phyloP scores from a whole-genome alignment of 2,113 vertebrate species.

The Oncorhynchus keta region DNA sequence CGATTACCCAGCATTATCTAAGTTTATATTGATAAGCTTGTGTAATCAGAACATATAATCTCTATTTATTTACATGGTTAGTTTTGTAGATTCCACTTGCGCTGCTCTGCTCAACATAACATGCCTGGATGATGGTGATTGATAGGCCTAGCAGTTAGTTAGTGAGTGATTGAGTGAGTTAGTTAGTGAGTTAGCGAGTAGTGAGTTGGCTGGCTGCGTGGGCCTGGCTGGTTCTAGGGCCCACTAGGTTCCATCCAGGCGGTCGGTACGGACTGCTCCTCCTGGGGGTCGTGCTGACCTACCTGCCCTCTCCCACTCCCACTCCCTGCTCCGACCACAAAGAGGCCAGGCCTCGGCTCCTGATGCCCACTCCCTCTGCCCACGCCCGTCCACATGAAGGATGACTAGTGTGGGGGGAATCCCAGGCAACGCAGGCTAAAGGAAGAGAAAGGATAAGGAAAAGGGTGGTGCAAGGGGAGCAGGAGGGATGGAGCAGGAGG shows the following conservation, averaged over 20 bases:
- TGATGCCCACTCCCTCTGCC: constrained; percentile 67
- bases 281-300: constrained; percentile 68
- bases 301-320: constrained; percentile 74
- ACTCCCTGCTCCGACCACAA: constrained; percentile 67
- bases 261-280: constrained; percentile 43
- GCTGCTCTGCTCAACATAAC: too few relatives aligned
- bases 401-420: constrained; percentile 47
- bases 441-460: constrained; percentile 34
- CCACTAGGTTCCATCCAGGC: constrained; percentile 51
- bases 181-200: constrained; percentile 7
- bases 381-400: constrained; percentile 75
- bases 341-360: constrained; percentile 57
- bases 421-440: constrained; percentile 41
- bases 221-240: constrained; percentile 34
- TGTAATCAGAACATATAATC: too few relatives aligned
- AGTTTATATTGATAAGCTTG: too few relatives aligned
- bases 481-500: neutral
- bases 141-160: neutral
- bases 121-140: too few relatives aligned
- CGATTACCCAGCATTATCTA: too few relatives aligned
- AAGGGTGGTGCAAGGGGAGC: neutral
- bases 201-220: neutral
- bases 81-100: too few relatives aligned
- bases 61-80: too few relatives aligned
- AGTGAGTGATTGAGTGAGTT: constrained; percentile 3